Evolutionary conservation across 2,113 vertebrate genomes (phyloP).

Genomic region (Erythrolamprus reginae): DNA sequence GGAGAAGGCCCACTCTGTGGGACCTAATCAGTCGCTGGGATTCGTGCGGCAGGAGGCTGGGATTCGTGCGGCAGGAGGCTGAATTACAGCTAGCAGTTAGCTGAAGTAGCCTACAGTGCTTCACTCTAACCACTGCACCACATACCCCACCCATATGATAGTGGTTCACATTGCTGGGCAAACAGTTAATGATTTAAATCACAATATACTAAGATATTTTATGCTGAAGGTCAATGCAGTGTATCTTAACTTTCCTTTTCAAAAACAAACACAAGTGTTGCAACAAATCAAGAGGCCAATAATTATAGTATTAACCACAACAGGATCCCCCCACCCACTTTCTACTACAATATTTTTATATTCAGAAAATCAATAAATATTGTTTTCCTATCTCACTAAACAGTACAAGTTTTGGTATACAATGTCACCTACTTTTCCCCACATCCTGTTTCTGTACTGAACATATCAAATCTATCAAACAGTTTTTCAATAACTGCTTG

Average conservation of each 20-base stretch:
- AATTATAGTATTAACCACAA: not conserved
- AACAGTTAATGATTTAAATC: not conserved
- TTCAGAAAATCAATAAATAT: not conserved
- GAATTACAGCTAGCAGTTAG: too few relatives aligned
- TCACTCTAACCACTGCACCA: too few relatives aligned
- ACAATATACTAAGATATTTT: not conserved
- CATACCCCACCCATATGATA: not conserved
- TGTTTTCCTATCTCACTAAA: not conserved
- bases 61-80: too few relatives aligned
- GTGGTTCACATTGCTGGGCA: not conserved
- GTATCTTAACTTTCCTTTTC: not conserved
- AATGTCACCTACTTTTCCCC: not conserved
- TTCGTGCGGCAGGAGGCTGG: too few relatives aligned
- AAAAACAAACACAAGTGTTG: not conserved
- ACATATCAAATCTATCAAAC: not conserved
- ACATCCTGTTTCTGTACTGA: not conserved
- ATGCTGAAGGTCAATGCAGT: not conserved
- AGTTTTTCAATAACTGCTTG: not conserved
- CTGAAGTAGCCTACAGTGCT: too few relatives aligned
- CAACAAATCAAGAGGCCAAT: not conserved
- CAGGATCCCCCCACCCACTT: not conserved
- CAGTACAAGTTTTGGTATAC: not conserved
- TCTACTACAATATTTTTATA: not conserved
- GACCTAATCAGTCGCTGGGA: too few relatives aligned
- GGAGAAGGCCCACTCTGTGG: too few relatives aligned